Conservation (phyloP, 2,888 invertebrate species). For the Caenorhabditis japonica region DNA sequence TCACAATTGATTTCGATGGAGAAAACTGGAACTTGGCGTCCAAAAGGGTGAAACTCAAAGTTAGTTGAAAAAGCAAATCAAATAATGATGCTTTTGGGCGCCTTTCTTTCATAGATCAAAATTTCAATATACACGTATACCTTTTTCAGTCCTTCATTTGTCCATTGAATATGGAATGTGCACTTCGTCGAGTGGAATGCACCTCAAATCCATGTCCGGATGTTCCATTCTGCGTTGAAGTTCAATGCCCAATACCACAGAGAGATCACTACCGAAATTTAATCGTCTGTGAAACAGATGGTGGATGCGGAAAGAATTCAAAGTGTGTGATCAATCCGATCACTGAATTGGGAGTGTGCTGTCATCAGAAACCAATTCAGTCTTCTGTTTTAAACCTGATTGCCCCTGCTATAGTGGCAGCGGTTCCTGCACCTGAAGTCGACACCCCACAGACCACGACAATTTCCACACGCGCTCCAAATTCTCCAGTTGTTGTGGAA, state of each 20-base stretch:
- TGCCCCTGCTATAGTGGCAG: slow-evolving; percentile 33
- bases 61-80: too few relatives aligned
- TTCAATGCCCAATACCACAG: slow-evolving; percentile 37
- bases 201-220: slow-evolving; percentile 55
- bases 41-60: too few relatives aligned
- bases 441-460: slow-evolving; percentile 4
- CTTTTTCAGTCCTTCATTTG: slow-evolving; percentile 45
- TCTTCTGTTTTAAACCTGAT: slow-evolving; percentile 40
- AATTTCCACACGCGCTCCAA: background rate
- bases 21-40: too few relatives aligned
- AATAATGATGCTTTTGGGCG: too few relatives aligned
- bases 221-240: slow-evolving; percentile 48
- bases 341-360: slow-evolving; percentile 32
- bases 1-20: too few relatives aligned
- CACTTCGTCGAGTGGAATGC: slow-evolving; percentile 48
- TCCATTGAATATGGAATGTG: slow-evolving; percentile 45
- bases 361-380: slow-evolving; percentile 31
- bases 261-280: slow-evolving; percentile 39
- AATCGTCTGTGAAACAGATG: slow-evolving; percentile 41
- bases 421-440: too few relatives aligned
- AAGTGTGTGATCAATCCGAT: slow-evolving; percentile 17
- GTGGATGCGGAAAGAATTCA: slow-evolving; percentile 44
- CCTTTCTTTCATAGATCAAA: too few relatives aligned
- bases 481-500: slow-evolving; percentile 21
- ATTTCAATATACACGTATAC: too few relatives aligned